Base-by-base conservation (phyloP, 2,888 invertebrate genomes). In the Amphipoea oculea region DNA sequence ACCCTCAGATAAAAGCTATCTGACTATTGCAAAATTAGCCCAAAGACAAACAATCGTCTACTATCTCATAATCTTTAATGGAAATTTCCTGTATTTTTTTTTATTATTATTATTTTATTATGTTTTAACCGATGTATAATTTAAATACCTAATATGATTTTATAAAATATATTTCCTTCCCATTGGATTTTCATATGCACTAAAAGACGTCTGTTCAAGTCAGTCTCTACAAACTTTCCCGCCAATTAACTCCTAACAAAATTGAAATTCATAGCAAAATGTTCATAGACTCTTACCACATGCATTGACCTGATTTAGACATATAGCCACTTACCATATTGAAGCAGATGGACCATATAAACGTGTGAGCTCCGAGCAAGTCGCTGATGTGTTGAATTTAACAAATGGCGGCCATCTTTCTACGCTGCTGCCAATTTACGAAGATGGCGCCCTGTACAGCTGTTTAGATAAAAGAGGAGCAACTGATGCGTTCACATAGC, bases 391-490 rank as follows among this genome's bases (percentile, higher is more conserved):
- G 87, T 86, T 90, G 89, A 89, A 90, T 91, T 89, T 91, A 90
- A 93, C 90, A 92, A 93, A 94, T 93, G 84, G 84, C 81, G 40
- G 88, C 91, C 82, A 92, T 94, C 87, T 89, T 87, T 92, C 89
- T 82, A 79, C 84, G 84, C 74, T 81, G 88, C 88, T 86, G 85
- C 89, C 89, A 88, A 91, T 90, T 89, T 88, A 82, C 73, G 78
- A 29, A 89, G 89, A 91, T 90, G 89, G 88, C 76, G 79, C 81
- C 78, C 71, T 81, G 78, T 85, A 82, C 83, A 89, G 89, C 90
- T 92, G 91, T 92, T 93, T 92, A 92, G 92, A 92, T 92, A 93
- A 92, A 91, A 90, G 85, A 86, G 78, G 77, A 68, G 74, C 83
- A 71, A 81, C 84, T 91, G 91, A 92, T 92, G 89, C 86, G 83